A percentile compares a stretch with the other conserved stretches of the same genome.
phyloP scores from a whole-genome alignment of 2,888 invertebrate genomes.

The Drosophila seclusa region DNA sequence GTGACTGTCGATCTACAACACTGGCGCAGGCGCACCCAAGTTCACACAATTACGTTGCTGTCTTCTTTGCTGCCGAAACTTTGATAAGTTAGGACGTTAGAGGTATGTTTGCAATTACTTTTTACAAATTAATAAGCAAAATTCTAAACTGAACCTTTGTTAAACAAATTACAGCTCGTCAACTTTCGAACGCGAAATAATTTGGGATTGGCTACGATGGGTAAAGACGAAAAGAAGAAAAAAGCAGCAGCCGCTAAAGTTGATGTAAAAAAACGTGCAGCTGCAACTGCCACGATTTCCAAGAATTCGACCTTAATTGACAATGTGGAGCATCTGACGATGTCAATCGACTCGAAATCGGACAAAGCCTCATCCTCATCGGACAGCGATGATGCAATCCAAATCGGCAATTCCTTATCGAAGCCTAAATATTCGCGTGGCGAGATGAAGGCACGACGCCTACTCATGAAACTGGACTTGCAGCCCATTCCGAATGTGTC shows the following conservation, averaged over 20 bases:
- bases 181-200: constrained; percentile 12
- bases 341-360: neutral
- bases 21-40: constrained; percentile 25
- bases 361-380: constrained; percentile 5
- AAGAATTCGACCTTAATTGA: neutral
- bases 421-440: constrained; percentile 48
- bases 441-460: constrained; percentile 68
- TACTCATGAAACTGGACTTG: constrained; percentile 59
- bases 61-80: neutral
- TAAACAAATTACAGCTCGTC: constrained; percentile 33
- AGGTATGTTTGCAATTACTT: constrained; percentile 4
- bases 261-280: neutral
- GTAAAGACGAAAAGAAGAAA: constrained; percentile 45
- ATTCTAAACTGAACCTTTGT: constrained; percentile 13
- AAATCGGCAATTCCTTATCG: neutral
- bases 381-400: constrained; percentile 28
- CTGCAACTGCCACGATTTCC: neutral
- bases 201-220: constrained; percentile 45
- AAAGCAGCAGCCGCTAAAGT: constrained; percentile 20
- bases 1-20: neutral
- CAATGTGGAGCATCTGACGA: constrained; percentile 21
- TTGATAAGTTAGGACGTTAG: neutral
- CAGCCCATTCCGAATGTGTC: constrained; percentile 50
- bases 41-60: neutral
- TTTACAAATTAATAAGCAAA: constrained; percentile 9